Percentiles rank a stretch among this genome's conserved stretches.
Conservation (phyloP, 2,797 vertebrate genomes). For the Argya squamiceps region DNA sequence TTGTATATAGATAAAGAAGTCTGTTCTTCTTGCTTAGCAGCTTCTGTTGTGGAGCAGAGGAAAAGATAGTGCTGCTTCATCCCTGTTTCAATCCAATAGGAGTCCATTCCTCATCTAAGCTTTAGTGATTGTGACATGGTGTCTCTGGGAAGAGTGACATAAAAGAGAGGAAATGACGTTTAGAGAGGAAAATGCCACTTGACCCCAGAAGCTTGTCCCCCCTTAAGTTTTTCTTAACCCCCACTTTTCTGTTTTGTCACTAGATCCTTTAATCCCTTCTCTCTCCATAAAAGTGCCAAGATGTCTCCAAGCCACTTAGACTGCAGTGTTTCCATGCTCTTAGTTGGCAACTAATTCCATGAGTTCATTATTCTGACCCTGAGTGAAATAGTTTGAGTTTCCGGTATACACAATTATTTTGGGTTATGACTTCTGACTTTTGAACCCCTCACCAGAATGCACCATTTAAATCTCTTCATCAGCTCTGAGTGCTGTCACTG, state of each 20-base stretch:
- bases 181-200: constrained; percentile 42
- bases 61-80: constrained; percentile 13
- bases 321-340: constrained; percentile 14
- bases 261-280: constrained; percentile 58
- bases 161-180: constrained; percentile 20
- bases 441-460: constrained; percentile 42
- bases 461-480: constrained; percentile 48
- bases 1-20: constrained; percentile 7
- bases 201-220: constrained; percentile 18
- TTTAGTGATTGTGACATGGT: constrained; percentile 33
- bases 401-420: constrained; percentile 43
- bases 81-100: constrained; percentile 7
- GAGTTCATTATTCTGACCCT: constrained; percentile 43
- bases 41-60: not conserved
- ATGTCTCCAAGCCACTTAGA: constrained; percentile 51
- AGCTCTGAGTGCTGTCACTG: not conserved
- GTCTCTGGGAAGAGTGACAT: constrained; percentile 24
- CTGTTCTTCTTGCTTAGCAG: not conserved
- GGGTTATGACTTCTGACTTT: constrained; percentile 57
- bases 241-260: constrained; percentile 47
- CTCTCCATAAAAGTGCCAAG: constrained; percentile 69
- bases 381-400: constrained; percentile 44
- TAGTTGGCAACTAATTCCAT: constrained; percentile 36
- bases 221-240: constrained; percentile 42
- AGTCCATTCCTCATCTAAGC: constrained; percentile 41